Base-by-base conservation (phyloP, 2,888 invertebrate species). In the Chalcis sispes region DNA sequence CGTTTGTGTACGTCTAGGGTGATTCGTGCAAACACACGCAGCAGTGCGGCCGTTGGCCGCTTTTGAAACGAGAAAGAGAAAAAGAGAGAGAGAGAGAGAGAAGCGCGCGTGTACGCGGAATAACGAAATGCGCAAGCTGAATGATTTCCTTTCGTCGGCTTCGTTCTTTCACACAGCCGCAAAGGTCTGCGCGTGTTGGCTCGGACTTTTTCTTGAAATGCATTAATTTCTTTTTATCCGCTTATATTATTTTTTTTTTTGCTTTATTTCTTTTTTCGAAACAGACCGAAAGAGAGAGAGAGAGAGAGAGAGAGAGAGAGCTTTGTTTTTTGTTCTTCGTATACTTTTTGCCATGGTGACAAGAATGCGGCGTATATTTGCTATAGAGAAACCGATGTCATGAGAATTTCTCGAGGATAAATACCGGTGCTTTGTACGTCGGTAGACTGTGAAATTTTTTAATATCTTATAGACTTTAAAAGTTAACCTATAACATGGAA, bases 101-200 rank as follows among this genome's bases (percentile, higher is more conserved):
- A 23, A 52, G 1, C 23, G 50, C 27, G 13, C 40, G 52, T 29
- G 40, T 25, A 13, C 61, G 52, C 23, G 50, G 46, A 67, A 61
- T 67, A 74, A 59, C 61, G 61, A 74, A 74, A 69, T 46, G 61
- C 67, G 69, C 67, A 42, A 42, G 61, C 32, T 42, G 32, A 72
- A 65, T 59, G 27, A 50, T 65, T 65, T 50, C 46, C 56, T 65
- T 56, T 72, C 61, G 54, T 27, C 29, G 48, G n/a, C 40, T 13
- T 15, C 46, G 10, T n/a, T 46, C 46, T 46, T 15, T 5, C 15
- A 15, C 20, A 2, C 58, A 20, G 2, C n/a, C n/a, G n/a, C n/a
- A n/a, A n/a, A n/a, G n/a, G n/a, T n/a, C n/a, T 10, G 25, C n/a
- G 25, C n/a, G 25, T 32, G 32, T 32, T 25, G 32, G 5, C 29